Evolutionary conservation across 2,888 invertebrate genomes (phyloP), one percentile per base, ranked within the genome.

Genomic region (Uloborus plumipes): DNA sequence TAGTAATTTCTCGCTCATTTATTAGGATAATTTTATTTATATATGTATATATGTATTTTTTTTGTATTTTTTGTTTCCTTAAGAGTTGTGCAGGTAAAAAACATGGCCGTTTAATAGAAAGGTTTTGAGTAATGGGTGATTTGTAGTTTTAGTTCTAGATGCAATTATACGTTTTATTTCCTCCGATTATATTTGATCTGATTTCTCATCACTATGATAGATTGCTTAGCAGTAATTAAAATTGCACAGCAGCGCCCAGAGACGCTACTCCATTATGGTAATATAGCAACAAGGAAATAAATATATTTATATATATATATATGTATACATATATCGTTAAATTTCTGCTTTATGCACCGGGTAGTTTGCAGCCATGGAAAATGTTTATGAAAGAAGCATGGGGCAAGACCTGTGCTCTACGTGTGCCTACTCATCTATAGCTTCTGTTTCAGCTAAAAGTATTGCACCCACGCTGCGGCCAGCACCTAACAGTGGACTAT

Each of bases 401-500:
- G 77, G 77, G 77, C 83, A 83, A 83, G 72, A 83, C 83, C 58
- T 77, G 83, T 83, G 83, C 77, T 83, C 83, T 83, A 83, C 77
- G 22, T 62, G 81, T 82, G 81, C 81, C 83, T 83, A 83, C 62
- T 72, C 59, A 49, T 77, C 83, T 83, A 83, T 74, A 76, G 83
- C 73, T 77, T 77, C 82, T 75, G 76, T 71, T 82, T 83, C 69
- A 72, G 83, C 83, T 83, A 83, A 71, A 75, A 83, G 83, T 83
- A 75, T 83, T 83, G 83, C 83, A 31, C 73, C 83, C 77, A 77
- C 77, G 83, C 83, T 77, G 76, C 77, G 83, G 72, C 71, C 83
- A 83, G 83, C 83, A 83, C 83, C 83, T 83, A 83, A 77, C 67
- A 67, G 83, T 83, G 83, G 83, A 83, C 83, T 76, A 77, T 76